Evolutionary conservation across 2,888 invertebrate genomes (phyloP), one percentile per base, ranked within the genome.

Genomic region (Rhopalosiphum nymphaeae): DNA sequence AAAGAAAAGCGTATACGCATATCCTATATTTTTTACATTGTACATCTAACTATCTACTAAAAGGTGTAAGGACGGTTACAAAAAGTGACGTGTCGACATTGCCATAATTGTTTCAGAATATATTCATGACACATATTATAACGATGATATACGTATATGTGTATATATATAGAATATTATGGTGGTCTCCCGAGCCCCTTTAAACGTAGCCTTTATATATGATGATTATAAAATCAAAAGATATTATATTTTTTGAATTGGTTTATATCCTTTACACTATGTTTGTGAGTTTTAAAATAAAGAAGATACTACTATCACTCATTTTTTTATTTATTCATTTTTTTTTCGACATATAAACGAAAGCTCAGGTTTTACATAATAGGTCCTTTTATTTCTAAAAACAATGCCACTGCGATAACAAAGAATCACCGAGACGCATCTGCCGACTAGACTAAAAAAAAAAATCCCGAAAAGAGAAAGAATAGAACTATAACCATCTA

Each of bases 351-450:
- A 46, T 57, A 57, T n/a, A 56, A 89, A 89, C 84, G 61, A 46
- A 93, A 84, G 53, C 88, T 56, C 42, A 25, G 29, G 44, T 93
- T 93, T 89, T 92, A 61, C 92, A 67, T 88, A 92, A 92, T 87
- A 87, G 87, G 49, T 49, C 10, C 26, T 67, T 57, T 56, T 57
- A 44, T 42, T 67, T 3, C 16, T 42, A 53, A 89, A 93, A 89
- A 93, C 93, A 93, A 93, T 89, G 57, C 44, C n/a, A 44, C 57
- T 44, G 56, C 56, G 89, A 93, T 89, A 89, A 93, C 93, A 89
- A 93, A 93, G 89, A 84, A 84, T 89, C 36, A 1, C 16, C 36
- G 84, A 89, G 29, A 93, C 57, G 46, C 46, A 53, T 89, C 89
- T 56, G 89, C 53, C 29, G 88, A 92, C 29, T 42, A 67, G 42